Conservation (phyloP, 2,113 vertebrate genomes). For the Pungitius pungitius region DNA sequence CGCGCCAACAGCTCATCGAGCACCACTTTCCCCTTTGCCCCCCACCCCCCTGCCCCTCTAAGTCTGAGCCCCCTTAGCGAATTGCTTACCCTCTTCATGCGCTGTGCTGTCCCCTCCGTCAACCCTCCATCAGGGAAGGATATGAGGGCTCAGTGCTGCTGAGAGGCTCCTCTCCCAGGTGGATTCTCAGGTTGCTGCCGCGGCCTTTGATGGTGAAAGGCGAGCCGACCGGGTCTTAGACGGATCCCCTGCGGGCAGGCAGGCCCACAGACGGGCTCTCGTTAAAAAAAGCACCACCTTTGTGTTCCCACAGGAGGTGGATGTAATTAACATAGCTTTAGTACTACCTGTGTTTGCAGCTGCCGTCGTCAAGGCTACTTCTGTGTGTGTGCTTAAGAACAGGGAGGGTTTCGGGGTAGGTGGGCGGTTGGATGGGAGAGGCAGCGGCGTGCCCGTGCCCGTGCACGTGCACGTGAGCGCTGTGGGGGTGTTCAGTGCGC, state of each 20-base stretch:
- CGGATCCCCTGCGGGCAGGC: constrained; percentile 73
- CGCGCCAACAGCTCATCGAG: constrained; percentile 42
- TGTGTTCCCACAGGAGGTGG: constrained; percentile 79
- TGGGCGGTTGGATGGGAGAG: constrained; percentile 27
- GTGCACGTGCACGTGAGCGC: constrained; percentile 9
- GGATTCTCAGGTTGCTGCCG: constrained; percentile 66
- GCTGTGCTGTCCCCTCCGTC: constrained; percentile 54
- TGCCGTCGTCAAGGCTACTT: constrained; percentile 71
- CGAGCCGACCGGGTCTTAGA: constrained; percentile 68
- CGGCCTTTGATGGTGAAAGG: constrained; percentile 78
- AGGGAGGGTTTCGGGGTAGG: constrained; percentile 44
- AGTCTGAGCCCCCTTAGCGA: not conserved
- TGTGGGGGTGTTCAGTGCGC: constrained; percentile 29
- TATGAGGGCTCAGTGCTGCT: constrained; percentile 62
- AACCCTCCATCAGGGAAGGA: constrained; percentile 64
- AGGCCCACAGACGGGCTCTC: constrained; percentile 75
- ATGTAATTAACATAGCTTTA: constrained; percentile 81
- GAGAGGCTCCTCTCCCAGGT: constrained; percentile 68
- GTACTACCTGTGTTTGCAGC: constrained; percentile 76
- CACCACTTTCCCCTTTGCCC: constrained; percentile 4
- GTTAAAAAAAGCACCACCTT: constrained; percentile 78
- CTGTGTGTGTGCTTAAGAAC: constrained; percentile 57
- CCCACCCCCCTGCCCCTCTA: not conserved
- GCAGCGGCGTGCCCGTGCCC: constrained; percentile 11
- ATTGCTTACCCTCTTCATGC: constrained; percentile 15